These are phyloP conservation scores for Prunella strophiata DNA, from an alignment of 2,797 vertebrate genomes.

Conservation along the genomic window DNA sequence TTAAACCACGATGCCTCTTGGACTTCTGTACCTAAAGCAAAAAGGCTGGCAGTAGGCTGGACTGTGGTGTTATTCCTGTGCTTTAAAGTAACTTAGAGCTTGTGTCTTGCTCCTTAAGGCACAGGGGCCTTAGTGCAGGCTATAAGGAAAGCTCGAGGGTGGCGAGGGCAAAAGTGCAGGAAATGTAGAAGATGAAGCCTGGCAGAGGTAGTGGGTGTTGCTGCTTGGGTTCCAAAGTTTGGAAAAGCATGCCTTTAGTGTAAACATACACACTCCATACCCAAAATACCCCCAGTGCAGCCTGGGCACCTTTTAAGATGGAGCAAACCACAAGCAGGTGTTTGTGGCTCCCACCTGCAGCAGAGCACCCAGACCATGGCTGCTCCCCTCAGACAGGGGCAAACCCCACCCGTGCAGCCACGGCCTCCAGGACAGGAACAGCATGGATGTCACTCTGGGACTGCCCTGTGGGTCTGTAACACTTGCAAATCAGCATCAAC, in stretches of 20 bases:
- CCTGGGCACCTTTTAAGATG: neutral
- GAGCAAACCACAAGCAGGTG: neutral
- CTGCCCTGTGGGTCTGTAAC: neutral
- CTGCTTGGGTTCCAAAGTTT: neutral
- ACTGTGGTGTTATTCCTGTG: neutral
- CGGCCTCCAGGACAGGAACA: neutral
- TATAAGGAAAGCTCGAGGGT: neutral
- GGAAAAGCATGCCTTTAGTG: neutral
- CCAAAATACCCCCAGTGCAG: neutral
- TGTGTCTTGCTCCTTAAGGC: neutral
- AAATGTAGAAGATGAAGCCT: neutral
- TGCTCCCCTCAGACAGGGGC: neutral
- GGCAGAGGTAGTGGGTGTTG: neutral
- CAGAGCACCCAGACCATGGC: neutral
- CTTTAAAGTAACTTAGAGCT: neutral
- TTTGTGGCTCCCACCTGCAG: neutral
- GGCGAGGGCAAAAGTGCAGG: neutral
- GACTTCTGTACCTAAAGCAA: neutral
- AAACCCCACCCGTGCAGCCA: neutral
- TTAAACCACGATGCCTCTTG: neutral
- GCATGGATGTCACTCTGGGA: rapidly evolving
- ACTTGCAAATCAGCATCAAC: neutral
- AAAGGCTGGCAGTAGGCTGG: neutral
- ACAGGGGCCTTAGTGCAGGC: neutral
- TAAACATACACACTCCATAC: neutral